phyloP scores from a whole-genome alignment of 2,888 invertebrate species.

The Papilio elwesi region DNA sequence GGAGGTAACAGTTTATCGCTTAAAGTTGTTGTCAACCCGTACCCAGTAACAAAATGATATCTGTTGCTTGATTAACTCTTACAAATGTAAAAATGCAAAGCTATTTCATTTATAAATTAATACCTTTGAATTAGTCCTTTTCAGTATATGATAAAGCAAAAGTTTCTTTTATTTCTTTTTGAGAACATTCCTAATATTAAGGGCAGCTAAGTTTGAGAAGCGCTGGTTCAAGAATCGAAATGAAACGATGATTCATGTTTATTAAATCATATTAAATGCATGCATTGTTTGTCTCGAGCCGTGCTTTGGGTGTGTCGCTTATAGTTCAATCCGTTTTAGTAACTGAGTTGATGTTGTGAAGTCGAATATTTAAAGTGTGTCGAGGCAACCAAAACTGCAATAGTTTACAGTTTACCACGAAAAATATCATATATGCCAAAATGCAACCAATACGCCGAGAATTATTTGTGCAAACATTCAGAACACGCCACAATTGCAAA shows the following conservation, averaged over 20 bases:
- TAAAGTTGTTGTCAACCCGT: too few species aligned
- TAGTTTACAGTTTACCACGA: constrained; percentile 33
- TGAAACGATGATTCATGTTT: constrained; percentile 45
- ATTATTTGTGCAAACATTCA: constrained; percentile 29
- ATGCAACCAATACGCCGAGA: constrained; percentile 20
- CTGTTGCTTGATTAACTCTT: too few species aligned
- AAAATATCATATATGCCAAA: constrained; percentile 22
- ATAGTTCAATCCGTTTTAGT: constrained; percentile 31
- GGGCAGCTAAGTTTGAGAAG: constrained; percentile 33
- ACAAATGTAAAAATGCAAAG: too few species aligned
- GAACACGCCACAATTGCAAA: constrained; percentile 27
- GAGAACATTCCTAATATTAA: background rate
- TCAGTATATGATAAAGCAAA: too few species aligned
- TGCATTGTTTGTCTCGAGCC: constrained; percentile 52
- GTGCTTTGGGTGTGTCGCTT: constrained; percentile 44
- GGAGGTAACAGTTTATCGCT: too few species aligned
- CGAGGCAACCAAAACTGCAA: constrained; percentile 20
- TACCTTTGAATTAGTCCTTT: too few species aligned
- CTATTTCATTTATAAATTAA: too few species aligned
- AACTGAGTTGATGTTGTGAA: constrained; percentile 31
- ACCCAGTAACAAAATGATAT: too few species aligned
- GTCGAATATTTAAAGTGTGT: constrained; percentile 31
- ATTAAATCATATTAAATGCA: constrained; percentile 59
- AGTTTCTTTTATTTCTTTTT: background rate
- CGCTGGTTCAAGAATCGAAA: constrained; percentile 47